Conservation (phyloP, 2,888 invertebrate genomes). For the Plebejus argus region DNA sequence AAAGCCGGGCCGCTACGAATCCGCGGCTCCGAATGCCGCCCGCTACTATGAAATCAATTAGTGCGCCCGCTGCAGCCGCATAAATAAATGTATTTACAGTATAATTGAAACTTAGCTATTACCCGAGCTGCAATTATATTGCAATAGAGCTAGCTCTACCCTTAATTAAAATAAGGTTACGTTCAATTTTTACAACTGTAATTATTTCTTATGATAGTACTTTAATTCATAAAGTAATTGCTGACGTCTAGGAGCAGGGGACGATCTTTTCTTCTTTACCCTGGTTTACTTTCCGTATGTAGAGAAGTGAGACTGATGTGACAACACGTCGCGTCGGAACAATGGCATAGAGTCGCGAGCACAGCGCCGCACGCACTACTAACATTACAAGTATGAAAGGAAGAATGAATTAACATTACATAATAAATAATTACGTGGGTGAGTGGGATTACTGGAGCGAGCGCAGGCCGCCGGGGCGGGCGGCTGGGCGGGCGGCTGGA, state of each 20-base stretch:
- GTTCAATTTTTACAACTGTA: background rate
- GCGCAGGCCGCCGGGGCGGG: constrained; percentile 43
- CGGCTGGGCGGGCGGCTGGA: constrained; percentile 47
- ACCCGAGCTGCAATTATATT: background rate
- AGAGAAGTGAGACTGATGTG: constrained; percentile 12
- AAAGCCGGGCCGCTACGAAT: background rate
- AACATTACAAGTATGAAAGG: constrained; percentile 36
- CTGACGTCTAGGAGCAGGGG: background rate
- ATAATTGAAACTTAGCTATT: background rate
- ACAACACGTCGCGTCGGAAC: background rate
- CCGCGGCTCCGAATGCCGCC: background rate
- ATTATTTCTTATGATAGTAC: background rate
- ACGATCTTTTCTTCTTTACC: background rate
- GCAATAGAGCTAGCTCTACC: background rate
- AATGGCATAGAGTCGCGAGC: constrained; percentile 11
- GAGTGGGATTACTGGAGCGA: constrained; percentile 45
- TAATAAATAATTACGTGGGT: constrained; percentile 48
- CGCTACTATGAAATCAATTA: constrained; percentile 1
- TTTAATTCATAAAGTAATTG: background rate
- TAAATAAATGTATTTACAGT: constrained; percentile 8
- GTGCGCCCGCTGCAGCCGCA: background rate
- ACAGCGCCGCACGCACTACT: constrained; percentile 11
- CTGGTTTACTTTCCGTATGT: constrained; percentile 18
- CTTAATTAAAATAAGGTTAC: background rate
- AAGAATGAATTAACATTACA: constrained; percentile 46